These are phyloP conservation scores for Merodon equestris DNA, from an alignment of 2,888 invertebrate genomes.

Conservation along the genomic window DNA sequence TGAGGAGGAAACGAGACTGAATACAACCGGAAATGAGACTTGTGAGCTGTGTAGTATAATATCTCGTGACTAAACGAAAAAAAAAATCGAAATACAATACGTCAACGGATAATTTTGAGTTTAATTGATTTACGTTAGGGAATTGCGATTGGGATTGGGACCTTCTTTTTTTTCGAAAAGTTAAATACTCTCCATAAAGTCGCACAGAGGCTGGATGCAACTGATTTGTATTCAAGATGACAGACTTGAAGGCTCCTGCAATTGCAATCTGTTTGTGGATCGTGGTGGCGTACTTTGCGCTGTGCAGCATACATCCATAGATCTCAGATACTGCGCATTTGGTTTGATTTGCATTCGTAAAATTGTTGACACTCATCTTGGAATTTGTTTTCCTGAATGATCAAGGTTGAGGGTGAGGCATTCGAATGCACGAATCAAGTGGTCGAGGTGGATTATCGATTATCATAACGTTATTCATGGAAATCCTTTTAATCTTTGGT, in stretches of 20 bases:
- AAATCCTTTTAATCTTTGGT: constrained; percentile 16
- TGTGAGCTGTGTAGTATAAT: neutral
- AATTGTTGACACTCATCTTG: constrained; percentile 38
- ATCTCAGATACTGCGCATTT: constrained; percentile 48
- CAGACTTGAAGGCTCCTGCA: constrained; percentile 11
- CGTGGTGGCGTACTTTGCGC: too few species aligned
- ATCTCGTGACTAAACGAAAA: too few species aligned
- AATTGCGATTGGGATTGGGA: too few species aligned
- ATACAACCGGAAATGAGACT: constrained; percentile 32
- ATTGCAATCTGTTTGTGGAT: neutral
- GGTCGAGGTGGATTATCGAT: constrained; percentile 8
- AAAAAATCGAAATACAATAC: neutral
- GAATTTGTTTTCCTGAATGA: constrained; percentile 36
- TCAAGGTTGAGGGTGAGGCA: constrained; percentile 32
- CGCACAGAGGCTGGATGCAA: constrained; percentile 5
- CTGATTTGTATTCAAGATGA: constrained; percentile 51
- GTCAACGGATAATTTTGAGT: neutral
- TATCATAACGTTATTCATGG: constrained; percentile 8
- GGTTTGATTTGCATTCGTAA: constrained; percentile 56
- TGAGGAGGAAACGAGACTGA: neutral
- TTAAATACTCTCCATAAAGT: neutral
- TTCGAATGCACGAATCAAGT: constrained; percentile 45
- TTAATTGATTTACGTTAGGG: neutral
- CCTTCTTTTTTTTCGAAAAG: neutral
- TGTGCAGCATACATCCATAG: constrained; percentile 23